Conservation (phyloP, 2,113 vertebrate species). For the Perca fluviatilis region DNA sequence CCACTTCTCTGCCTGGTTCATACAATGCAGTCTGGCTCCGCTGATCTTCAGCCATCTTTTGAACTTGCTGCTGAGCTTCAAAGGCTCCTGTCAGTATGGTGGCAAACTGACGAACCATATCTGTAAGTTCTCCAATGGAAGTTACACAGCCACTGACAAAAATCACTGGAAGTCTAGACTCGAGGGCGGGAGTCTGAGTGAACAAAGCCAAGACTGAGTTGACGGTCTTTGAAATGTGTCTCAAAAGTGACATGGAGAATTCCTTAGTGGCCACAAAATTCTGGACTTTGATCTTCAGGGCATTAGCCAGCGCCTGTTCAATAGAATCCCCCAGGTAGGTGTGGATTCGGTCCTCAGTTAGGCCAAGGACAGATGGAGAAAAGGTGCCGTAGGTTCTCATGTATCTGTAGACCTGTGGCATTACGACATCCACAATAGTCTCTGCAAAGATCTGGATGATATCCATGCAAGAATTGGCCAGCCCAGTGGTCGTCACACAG, state of each 20-base stretch:
- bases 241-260: neutral
- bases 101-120: neutral
- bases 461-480: neutral
- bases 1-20: neutral
- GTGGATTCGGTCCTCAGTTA: constrained; percentile 10
- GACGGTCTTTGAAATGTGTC: neutral
- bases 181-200: neutral
- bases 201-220: constrained; percentile 5
- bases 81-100: neutral
- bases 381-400: neutral
- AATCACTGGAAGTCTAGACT: neutral
- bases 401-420: constrained; percentile 18
- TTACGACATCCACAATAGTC: neutral
- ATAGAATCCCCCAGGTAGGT: constrained; percentile 6
- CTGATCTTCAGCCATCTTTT: neutral
- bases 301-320: neutral
- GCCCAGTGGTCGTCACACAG: neutral
- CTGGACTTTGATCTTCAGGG: neutral
- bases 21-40: neutral
- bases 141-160: constrained; percentile 1
- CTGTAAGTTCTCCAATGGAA: neutral
- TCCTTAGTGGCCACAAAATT: neutral
- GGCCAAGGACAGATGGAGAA: neutral
- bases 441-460: neutral
- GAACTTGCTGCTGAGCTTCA: neutral